Evolutionary conservation across 1,140 invertebrate genomes (phyloP).

Genomic region (Sitodiplosis mosellana): DNA sequence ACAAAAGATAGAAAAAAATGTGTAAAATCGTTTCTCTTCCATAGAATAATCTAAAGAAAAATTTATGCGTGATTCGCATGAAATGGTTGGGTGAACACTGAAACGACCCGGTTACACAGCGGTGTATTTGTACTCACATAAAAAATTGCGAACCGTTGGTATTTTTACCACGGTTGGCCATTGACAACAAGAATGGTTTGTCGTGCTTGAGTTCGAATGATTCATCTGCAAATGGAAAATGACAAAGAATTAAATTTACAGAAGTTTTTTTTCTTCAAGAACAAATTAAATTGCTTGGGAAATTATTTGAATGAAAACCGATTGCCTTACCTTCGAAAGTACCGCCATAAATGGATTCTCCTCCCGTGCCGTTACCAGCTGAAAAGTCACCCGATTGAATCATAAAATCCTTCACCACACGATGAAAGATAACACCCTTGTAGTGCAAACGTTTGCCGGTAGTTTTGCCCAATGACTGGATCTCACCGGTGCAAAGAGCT

Average conservation of each 20-base stretch:
- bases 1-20: too few species aligned
- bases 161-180: constrained; percentile 92
- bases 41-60: too few species aligned
- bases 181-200: constrained; percentile 68
- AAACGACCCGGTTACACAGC: constrained; percentile 50
- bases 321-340: constrained; percentile 53
- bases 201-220: constrained; percentile 82
- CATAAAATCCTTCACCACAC: constrained; percentile 88
- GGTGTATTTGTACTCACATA: constrained; percentile 55
- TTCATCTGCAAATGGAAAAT: constrained; percentile 53
- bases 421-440: constrained; percentile 70
- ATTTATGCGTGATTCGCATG: too few species aligned
- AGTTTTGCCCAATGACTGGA: constrained; percentile 44
- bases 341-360: constrained; percentile 80
- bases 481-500: constrained; percentile 76
- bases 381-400: constrained; percentile 75
- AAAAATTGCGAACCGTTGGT: constrained; percentile 99
- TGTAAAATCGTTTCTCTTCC: too few species aligned
- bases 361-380: constrained; percentile 77
- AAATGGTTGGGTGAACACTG: constrained; percentile 2
- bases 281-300: too few species aligned
- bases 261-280: too few species aligned
- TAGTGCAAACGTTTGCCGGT: constrained; percentile 55
- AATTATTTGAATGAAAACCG: neutral
- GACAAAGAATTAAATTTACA: constrained; percentile 7